Conservation (phyloP, 2,888 invertebrate species). For the Acleris sparsana region DNA sequence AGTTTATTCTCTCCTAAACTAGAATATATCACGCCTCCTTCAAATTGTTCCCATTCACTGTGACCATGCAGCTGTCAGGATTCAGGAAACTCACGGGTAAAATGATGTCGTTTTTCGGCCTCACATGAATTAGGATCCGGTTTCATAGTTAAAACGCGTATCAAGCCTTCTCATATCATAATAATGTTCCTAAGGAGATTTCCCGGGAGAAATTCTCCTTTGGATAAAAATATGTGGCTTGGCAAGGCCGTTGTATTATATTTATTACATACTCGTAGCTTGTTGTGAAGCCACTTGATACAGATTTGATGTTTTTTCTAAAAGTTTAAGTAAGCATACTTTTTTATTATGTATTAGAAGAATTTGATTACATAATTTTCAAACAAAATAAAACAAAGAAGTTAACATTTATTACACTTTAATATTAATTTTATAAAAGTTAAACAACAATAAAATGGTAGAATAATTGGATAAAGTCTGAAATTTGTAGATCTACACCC, state of each 20-base stretch:
- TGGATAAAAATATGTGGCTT: slow-evolving; percentile 6
- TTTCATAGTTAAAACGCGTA: slow-evolving; percentile 15
- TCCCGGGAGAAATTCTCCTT: slow-evolving; percentile 3
- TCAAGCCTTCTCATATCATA: slow-evolving; percentile 14
- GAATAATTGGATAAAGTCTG: too few species aligned
- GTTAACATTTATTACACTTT: too few species aligned
- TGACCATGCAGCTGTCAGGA: neutral
- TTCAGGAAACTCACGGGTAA: neutral
- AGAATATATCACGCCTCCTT: too few species aligned
- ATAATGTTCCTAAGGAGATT: slow-evolving; percentile 17
- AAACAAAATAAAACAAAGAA: too few species aligned
- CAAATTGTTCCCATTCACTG: neutral
- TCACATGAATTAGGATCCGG: slow-evolving; percentile 5
- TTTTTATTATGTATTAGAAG: too few species aligned
- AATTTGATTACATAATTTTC: too few species aligned
- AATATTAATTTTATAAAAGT: too few species aligned
- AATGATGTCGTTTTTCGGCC: slow-evolving; percentile 1
- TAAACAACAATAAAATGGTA: too few species aligned
- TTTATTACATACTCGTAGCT: neutral
- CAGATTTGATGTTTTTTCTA: too few species aligned
- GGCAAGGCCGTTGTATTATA: neutral
- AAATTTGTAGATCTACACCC: too few species aligned
- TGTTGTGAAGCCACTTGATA: neutral
- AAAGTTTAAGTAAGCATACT: too few species aligned
- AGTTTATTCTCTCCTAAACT: too few species aligned